Evolutionary conservation across 2,797 vertebrate species (phyloP).

Genomic region (Ataeniobius toweri): DNA sequence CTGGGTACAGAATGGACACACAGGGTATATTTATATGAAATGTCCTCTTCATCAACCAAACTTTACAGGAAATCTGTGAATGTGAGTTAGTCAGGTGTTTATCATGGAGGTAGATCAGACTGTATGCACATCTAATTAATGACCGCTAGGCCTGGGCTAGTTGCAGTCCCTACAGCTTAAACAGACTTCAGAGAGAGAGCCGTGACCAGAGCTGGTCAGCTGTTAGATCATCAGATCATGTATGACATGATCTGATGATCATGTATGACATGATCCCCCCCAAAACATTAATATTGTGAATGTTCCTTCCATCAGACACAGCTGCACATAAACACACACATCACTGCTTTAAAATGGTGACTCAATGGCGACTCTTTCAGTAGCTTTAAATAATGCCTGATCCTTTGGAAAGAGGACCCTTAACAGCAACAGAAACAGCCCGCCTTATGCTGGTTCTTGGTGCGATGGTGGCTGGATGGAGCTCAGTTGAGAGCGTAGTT

Average conservation of each 20-base stretch:
- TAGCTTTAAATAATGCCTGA: neutral
- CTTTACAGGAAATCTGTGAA: neutral
- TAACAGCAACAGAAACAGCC: neutral
- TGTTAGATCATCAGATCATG: too few relatives aligned
- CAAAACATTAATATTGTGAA: neutral
- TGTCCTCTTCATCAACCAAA: neutral
- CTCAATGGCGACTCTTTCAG: neutral
- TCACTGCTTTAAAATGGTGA: neutral
- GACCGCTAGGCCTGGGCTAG: too few relatives aligned
- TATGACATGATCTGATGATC: too few relatives aligned
- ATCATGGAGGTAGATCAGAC: neutral
- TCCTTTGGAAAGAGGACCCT: neutral
- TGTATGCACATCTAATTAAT: neutral
- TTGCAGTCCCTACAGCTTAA: too few relatives aligned
- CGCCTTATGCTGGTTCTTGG: too few relatives aligned
- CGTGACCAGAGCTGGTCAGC: too few relatives aligned
- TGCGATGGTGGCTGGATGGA: neutral
- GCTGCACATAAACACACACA: neutral
- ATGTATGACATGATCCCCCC: too few relatives aligned
- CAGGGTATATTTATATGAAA: neutral
- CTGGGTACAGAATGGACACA: neutral
- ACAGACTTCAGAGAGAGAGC: too few relatives aligned
- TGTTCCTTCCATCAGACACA: neutral
- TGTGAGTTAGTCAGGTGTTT: neutral
- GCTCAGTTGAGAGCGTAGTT: conserved; percentile 92